Base-by-base conservation (phyloP, 2,888 invertebrate genomes). In the Unio delphinus region DNA sequence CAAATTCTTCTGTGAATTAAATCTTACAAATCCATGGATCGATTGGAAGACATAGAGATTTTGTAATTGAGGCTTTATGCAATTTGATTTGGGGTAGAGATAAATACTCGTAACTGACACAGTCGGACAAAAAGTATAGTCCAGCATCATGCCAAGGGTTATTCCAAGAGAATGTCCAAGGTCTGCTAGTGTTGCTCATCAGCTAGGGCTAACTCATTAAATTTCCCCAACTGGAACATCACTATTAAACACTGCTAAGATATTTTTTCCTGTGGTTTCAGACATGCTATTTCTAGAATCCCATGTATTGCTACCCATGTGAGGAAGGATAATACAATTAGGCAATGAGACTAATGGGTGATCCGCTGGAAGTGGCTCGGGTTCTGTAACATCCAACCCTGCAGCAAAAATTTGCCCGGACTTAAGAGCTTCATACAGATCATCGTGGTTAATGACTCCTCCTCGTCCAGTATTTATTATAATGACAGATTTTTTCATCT, bases 381-480 rank as follows among this genome's bases (percentile, higher is more conserved):
- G 96, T 5, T 94, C 94, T 74, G 94, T 96, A 0, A 98, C 97
- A 91, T 97, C 97, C 58, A 98, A 90, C 0, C 96, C 97, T 0
- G 97, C 97, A 0, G 94, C 95, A 84, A 92, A 90, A 69, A 97
- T 96, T 4, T 91, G 92, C 18, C 93, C 93, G 64, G 91, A 92
- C 81, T 93, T 91, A 65, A 97, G 91, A 0, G 96, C 96, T 68
- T 93, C 92, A 69, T 94, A 93, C 65, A 97, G 91, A 23, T 94
- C 95, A 61, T 93, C 91, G 86, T 97, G 96, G 88, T 96, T 93
- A 17, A 91, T 89, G 17, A 92, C 80, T 5, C 83, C 88, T 30
- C 94, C 91, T 78, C 96, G 72, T 80, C 96, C 94, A 1, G 95
- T 94, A 87, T 98, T 98, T 1, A 98, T 92, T 87, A 98, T 95